Evolutionary conservation across 2,888 invertebrate genomes (phyloP), one percentile per base, ranked within the genome.

Genomic region (Osedax frankpressi): DNA sequence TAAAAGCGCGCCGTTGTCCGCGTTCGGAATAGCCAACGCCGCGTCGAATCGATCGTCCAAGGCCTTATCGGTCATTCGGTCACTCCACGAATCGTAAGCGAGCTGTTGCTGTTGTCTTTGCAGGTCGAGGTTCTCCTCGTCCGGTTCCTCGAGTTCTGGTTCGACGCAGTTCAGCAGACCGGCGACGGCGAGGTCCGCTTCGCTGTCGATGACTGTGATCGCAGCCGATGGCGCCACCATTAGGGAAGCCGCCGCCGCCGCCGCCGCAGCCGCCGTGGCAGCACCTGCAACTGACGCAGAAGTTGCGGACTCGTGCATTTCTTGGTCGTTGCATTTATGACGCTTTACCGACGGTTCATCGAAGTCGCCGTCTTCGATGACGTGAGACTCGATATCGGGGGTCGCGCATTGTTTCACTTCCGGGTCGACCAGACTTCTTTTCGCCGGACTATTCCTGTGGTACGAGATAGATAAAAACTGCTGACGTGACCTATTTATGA

Each of bases 141-240:
- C 44, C 11, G 19, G 6, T 19, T 44, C 44, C 44, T 44, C 44
- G 44, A 19, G 11, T 11, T 6, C 19, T 6, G 44, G 44, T 11
- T 6, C 44, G 44, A 6, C 44, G 44, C 44, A 44, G 44, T 44
- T 44, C 11, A 73, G 30, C 1, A 73, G 44, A 6, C 73, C 73
- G 1, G 73, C 73, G 30, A 73, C 73, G 3, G 73, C 73, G 25
- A 60, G 24, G 68, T 73, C 68, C 24, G 73, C 69, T 30, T 69
- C 69, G 3, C 29, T 29, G 14, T 69, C 69, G 0, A 69, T 30
- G n/a, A 69, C 69, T 6, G 44, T 44, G 44, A 44, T 44, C 11
- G 44, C 44, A 19, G 44, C 44, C 11, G 44, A 44, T 44, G 44
- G 44, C 6, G 44, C 44, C 44, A 44, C 44, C 44, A 44, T 44